Percentiles rank a stretch among this genome's conserved stretches.
Evolutionary conservation across 64 coral and sea anemone genomes (phyloP).

Genomic region (Actinia equina): DNA sequence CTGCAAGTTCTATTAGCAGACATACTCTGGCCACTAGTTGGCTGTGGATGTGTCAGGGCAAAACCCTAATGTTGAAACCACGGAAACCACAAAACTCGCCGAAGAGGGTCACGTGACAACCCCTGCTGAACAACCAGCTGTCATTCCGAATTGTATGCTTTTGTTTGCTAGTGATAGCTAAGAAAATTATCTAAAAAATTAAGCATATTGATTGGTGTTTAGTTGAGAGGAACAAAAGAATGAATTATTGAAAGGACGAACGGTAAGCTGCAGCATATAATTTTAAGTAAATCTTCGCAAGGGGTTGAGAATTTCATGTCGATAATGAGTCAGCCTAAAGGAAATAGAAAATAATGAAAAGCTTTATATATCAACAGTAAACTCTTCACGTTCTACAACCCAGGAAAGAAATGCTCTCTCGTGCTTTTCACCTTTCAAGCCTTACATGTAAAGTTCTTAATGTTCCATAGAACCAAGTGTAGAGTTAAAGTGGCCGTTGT

Average conservation of each 20-base stretch:
- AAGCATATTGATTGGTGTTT: constrained; percentile 23
- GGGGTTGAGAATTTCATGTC: constrained; percentile 4
- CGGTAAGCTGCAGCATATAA: background rate
- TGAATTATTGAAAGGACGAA: constrained; percentile 19
- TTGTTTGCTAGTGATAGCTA: constrained; percentile 8
- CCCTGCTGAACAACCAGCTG: constrained; percentile 21
- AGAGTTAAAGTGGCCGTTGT: background rate
- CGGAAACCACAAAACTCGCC: constrained; percentile 27
- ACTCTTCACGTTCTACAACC: background rate
- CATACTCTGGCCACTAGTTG: constrained; percentile 11
- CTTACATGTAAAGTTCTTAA: background rate
- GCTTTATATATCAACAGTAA: background rate
- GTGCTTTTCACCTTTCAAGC: background rate
- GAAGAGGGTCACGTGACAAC: constrained; percentile 24
- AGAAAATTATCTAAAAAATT: constrained; percentile 12
- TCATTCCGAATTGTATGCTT: constrained; percentile 13
- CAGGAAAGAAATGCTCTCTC: background rate
- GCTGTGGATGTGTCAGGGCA: constrained; percentile 15
- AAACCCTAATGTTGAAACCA: constrained; percentile 27
- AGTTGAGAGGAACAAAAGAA: constrained; percentile 16
- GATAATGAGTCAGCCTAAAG: background rate
- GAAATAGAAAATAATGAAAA: background rate
- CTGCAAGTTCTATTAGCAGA: constrained; percentile 37
- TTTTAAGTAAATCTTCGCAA: constrained; percentile 13
- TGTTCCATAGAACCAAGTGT: too few relatives aligned